Evolutionary conservation across 2,797 vertebrate species (phyloP).

Genomic region (Forpus xanthops): DNA sequence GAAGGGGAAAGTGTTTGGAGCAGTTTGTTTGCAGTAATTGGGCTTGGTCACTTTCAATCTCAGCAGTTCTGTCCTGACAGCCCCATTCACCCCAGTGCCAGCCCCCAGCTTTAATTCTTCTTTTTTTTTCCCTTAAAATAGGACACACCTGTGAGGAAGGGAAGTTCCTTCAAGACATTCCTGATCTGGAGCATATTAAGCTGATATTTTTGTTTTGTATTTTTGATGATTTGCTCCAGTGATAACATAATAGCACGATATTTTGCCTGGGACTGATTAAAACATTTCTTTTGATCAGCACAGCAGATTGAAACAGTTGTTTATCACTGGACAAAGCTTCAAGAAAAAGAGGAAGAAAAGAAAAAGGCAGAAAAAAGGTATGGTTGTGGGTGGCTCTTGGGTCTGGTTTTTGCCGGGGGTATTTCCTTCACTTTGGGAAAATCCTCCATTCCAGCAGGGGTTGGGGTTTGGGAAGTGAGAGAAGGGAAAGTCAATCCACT

Average conservation of each 20-base stretch:
- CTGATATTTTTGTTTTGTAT: constrained; percentile 63
- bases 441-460: accelerated
- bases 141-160: constrained; percentile 58
- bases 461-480: neutral
- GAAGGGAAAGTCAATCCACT: neutral
- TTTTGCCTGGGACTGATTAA: constrained; percentile 62
- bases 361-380: neutral
- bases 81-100: constrained; percentile 61
- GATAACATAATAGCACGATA: constrained; percentile 62
- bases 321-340: constrained; percentile 58
- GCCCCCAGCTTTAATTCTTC: neutral
- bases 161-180: constrained; percentile 55
- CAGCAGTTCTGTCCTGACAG: neutral
- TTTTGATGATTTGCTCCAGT: constrained; percentile 60
- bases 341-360: neutral
- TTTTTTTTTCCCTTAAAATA: constrained; percentile 27
- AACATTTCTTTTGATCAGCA: constrained; percentile 59
- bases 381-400: neutral
- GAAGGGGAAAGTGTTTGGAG: neutral
- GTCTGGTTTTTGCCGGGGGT: neutral
- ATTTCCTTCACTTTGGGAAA: constrained; percentile 18
- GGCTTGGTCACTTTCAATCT: constrained; percentile 20
- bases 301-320: constrained; percentile 56
- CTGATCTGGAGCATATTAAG: constrained; percentile 62
- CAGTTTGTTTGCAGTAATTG: neutral